A percentile compares a stretch with the other conserved stretches of the same genome.
Conservation (phyloP, 2,797 vertebrate genomes). For the Parauchenoglanis punctatus region DNA sequence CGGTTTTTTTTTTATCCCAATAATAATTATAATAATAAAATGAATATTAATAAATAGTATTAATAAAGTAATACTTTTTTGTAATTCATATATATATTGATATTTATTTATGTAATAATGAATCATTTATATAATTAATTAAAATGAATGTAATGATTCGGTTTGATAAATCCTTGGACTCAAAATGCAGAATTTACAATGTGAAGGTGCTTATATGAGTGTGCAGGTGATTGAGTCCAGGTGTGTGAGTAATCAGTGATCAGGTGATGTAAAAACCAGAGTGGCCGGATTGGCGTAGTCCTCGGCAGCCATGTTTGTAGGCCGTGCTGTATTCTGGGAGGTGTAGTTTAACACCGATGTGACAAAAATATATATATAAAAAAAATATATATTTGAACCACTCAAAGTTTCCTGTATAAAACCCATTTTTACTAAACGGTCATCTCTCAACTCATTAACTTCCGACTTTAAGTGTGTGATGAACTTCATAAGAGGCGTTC, state of each 20-base stretch:
- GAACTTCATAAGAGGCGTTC: background rate
- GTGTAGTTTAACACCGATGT: too few relatives aligned
- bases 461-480: background rate
- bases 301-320: too few relatives aligned
- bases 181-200: background rate
- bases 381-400: background rate
- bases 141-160: background rate
- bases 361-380: background rate
- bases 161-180: background rate
- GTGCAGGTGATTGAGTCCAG: too few relatives aligned
- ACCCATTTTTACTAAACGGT: background rate
- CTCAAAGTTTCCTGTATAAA: background rate
- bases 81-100: background rate
- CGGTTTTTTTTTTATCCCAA: background rate
- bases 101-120: background rate
- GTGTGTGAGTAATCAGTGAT: too few relatives aligned
- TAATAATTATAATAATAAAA: background rate
- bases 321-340: too few relatives aligned
- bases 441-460: background rate
- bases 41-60: too few relatives aligned
- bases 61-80: background rate
- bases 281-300: too few relatives aligned
- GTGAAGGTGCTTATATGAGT: too few relatives aligned
- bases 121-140: background rate
- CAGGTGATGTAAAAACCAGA: too few relatives aligned